Percentiles rank a stretch among this genome's conserved stretches.
Conservation (phyloP, 2,888 invertebrate genomes). For the Hoplodrina ambigua region DNA sequence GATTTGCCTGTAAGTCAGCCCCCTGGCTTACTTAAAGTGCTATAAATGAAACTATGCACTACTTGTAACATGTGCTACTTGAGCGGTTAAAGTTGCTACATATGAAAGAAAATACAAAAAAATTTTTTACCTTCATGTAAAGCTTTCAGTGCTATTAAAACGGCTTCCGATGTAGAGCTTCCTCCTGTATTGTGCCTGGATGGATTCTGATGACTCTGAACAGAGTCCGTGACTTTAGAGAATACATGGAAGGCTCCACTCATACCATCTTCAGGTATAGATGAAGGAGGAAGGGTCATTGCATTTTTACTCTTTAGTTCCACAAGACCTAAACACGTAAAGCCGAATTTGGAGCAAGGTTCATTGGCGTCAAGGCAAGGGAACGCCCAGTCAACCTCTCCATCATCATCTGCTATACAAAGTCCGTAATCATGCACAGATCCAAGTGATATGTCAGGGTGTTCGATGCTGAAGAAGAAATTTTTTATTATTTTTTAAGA, state of each 20-base stretch:
- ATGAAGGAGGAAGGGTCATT: constrained; percentile 74
- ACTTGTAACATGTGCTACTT: too few species aligned
- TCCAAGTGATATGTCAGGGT: constrained; percentile 91
- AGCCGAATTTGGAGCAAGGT: constrained; percentile 97
- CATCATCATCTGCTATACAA: constrained; percentile 98
- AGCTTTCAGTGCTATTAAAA: constrained; percentile 83
- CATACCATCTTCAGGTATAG: constrained; percentile 83
- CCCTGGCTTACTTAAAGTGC: too few species aligned
- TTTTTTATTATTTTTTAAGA: neutral
- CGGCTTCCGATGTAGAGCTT: constrained; percentile 86
- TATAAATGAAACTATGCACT: too few species aligned
- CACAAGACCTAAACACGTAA: constrained; percentile 96
- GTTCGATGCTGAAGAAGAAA: constrained; percentile 88
- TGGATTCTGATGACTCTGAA: constrained; percentile 80
- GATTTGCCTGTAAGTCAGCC: too few species aligned
- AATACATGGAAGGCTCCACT: constrained; percentile 80
- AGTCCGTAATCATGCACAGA: constrained; percentile 94
- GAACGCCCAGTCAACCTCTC: constrained; percentile 98
- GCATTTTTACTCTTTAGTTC: constrained; percentile 91
- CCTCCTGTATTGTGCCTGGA: constrained; percentile 84
- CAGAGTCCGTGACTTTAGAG: constrained; percentile 79
- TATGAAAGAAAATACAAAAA: too few species aligned
- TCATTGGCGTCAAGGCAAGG: constrained; percentile 97
- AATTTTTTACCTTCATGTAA: constrained; percentile 82
- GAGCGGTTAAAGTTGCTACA: too few species aligned